These are phyloP conservation scores for Apteryx mantelli DNA, from an alignment of 2,113 vertebrate species.

Conservation along the genomic window DNA sequence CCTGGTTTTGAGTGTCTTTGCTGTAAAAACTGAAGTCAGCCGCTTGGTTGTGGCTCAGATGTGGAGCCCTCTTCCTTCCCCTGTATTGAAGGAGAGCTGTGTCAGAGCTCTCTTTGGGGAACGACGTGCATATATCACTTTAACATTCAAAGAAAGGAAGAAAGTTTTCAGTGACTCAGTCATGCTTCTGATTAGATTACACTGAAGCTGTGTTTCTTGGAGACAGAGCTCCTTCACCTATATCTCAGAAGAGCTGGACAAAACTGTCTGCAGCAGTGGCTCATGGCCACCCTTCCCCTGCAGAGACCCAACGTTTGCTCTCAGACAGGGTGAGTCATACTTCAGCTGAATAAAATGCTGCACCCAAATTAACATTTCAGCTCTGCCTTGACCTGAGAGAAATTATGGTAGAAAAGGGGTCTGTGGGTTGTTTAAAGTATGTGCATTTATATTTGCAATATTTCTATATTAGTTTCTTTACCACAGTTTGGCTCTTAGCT, in stretches of 20 bases:
- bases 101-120: background rate
- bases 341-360: background rate
- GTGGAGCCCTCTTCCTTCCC: background rate
- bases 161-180: background rate
- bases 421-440: background rate
- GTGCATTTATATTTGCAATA: background rate
- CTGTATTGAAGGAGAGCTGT: rapidly evolving
- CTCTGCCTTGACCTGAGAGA: background rate
- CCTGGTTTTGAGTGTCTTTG: background rate
- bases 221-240: background rate
- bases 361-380: background rate
- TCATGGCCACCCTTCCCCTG: background rate
- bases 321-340: background rate
- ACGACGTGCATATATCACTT: rapidly evolving
- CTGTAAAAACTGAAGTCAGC: background rate
- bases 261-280: background rate
- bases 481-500: background rate
- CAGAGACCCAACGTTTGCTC: background rate
- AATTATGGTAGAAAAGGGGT: background rate
- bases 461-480: background rate
- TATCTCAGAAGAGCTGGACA: background rate
- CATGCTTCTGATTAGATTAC: background rate
- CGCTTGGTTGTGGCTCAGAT: rapidly evolving
- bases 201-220: background rate
- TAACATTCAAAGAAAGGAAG: background rate